A percentile compares a stretch with the other conserved stretches of the same genome.
These are phyloP conservation scores for Anolis carolinensis DNA, from an alignment of 2,113 vertebrate species.

Conservation along the genomic window DNA sequence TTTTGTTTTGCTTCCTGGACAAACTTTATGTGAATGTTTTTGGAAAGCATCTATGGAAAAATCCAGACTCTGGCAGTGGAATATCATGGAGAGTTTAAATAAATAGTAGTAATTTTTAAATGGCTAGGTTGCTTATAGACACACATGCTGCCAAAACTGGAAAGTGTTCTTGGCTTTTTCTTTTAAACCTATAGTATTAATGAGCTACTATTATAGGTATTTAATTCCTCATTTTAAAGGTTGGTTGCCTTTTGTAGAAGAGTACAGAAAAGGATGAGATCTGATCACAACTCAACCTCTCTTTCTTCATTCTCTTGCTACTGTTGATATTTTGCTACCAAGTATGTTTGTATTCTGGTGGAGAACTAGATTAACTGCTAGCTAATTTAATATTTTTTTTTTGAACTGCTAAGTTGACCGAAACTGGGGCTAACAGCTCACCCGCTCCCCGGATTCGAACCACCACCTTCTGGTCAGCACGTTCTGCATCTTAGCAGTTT, in stretches of 20 bases:
- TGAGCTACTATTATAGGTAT: background rate
- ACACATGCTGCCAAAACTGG: background rate
- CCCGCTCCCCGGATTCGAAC: too few relatives aligned
- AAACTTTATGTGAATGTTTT: background rate
- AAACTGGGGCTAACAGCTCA: too few relatives aligned
- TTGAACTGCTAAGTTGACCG: too few relatives aligned
- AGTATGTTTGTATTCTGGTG: background rate
- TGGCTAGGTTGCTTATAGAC: conserved; percentile 1
- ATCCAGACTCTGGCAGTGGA: background rate
- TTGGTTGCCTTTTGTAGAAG: background rate
- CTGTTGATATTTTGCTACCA: background rate
- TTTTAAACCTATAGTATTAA: background rate
- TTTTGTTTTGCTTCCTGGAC: background rate
- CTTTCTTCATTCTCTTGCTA: background rate
- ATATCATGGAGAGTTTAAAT: conserved; percentile 24
- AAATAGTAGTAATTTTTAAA: conserved; percentile 16
- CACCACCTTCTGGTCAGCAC: too few relatives aligned
- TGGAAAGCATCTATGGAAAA: conserved; percentile 23
- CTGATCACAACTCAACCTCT: background rate
- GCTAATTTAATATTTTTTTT: background rate
- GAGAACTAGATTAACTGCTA: background rate
- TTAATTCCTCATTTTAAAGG: background rate
- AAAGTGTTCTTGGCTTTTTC: background rate
- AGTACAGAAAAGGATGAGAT: too few relatives aligned
- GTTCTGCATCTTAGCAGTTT: too few relatives aligned